Evolutionary conservation across 2,888 invertebrate genomes (phyloP).

Genomic region (Phasia obesa): DNA sequence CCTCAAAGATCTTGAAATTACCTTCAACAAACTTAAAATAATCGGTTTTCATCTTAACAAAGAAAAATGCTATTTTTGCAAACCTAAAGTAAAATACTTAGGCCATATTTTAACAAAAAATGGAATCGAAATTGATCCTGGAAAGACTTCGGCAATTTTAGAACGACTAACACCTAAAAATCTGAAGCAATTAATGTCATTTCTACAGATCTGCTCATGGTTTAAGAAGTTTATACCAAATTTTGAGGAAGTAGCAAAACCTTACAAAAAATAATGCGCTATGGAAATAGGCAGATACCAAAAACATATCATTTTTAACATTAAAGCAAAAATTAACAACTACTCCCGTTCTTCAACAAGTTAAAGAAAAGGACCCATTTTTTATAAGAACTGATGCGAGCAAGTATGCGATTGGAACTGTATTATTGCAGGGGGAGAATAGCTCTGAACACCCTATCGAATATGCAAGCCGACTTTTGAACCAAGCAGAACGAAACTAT

Average conservation of each 20-base stretch:
- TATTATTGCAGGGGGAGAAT: too few species aligned
- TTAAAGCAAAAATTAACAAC: slow-evolving; percentile 29
- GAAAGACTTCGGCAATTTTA: slow-evolving; percentile 73
- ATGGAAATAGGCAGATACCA: slow-evolving; percentile 6
- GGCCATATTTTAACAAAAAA: too few species aligned
- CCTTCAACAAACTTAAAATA: too few species aligned
- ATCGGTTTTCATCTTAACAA: slow-evolving; percentile 22
- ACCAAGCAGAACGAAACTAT: too few species aligned
- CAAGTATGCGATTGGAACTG: too few species aligned
- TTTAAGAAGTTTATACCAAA: slow-evolving; percentile 76
- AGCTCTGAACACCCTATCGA: too few species aligned
- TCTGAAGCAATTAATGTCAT: slow-evolving; percentile 71
- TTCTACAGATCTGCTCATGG: slow-evolving; percentile 76
- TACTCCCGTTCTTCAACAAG: slow-evolving; percentile 6
- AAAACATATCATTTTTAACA: slow-evolving; percentile 19
- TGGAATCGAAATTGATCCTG: slow-evolving; percentile 74
- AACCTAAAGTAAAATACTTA: slow-evolving; percentile 31
- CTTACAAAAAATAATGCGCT: slow-evolving; percentile 42
- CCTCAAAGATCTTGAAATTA: too few species aligned
- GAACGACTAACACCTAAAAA: slow-evolving; percentile 71
- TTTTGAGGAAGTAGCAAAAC: slow-evolving; percentile 72
- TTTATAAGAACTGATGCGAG: too few species aligned
- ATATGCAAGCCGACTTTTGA: too few species aligned
- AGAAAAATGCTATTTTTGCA: slow-evolving; percentile 39
- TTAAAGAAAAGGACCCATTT: too few species aligned